Base-by-base conservation (phyloP, 2,113 vertebrate genomes). In the Heterochromis multidens region DNA sequence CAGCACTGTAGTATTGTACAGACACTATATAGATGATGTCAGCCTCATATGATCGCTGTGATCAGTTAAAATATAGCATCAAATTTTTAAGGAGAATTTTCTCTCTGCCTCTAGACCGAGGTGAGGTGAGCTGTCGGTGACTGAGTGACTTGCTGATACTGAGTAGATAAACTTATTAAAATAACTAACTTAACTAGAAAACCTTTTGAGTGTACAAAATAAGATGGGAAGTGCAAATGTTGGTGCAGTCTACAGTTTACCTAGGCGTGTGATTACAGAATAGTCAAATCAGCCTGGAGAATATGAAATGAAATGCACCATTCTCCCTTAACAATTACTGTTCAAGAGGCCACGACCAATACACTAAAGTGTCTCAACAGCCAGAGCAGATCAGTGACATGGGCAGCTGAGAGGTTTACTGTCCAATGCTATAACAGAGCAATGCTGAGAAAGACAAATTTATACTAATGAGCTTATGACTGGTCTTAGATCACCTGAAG, bases 291-390 rank as follows among this genome's bases (percentile, higher is more conserved):
- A 19, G 61, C 12, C 25, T 23, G 40, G 40, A 63, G 40, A 35
- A 21, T 23, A 13, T 54, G 60, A 43, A 65, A 81, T 84, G 23
- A 82, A 79, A 35, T 25, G 76, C 76, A 54, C 57, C 63, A 27
- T 43, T 72, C 77, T 21, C 17, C 14, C 27, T 62, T 58, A 40
- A 49, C 46, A 19, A 49, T 19, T 19, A 77, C 72, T 52, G 63
- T 52, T 85, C 31, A 72, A 74, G 77, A 25, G 86, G 70, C 43
- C 65, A 77, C 31, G 46, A 80, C 67, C 56, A 81, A 81, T 17
- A 58, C 52, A 8, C 72, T 60, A 31, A 79, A 80, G 79, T 70
- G 74, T 21, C 72, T 43, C 21, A 82, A 85, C 62, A 67, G 57
- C 37, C 27, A 1, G 52, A 82, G 74, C 4, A 56, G 67, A 74